phyloP scores from a whole-genome alignment of 2,113 vertebrate species.

The Gymnocephalus cernua region DNA sequence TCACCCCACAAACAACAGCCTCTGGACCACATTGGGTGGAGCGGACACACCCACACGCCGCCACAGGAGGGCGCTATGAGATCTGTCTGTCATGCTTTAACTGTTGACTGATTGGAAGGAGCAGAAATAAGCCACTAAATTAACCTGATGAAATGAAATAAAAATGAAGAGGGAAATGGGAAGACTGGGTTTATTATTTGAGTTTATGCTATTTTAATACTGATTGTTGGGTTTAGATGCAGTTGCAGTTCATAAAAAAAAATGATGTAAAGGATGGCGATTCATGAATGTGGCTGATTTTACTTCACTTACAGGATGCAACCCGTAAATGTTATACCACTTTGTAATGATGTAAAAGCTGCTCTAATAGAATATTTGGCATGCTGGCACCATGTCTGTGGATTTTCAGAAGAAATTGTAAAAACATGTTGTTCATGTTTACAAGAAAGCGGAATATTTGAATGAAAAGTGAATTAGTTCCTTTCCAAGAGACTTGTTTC shows the following conservation, averaged over 20 bases:
- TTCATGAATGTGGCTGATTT: not conserved
- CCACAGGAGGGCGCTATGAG: slow-evolving; percentile 61
- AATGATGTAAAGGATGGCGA: not conserved
- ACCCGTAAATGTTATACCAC: too few relatives aligned
- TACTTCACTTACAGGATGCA: not conserved
- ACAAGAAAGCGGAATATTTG: not conserved
- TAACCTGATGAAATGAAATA: slow-evolving; percentile 67
- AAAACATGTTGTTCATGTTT: slow-evolving; percentile 3
- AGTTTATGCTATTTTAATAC: not conserved
- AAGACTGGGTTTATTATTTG: slow-evolving; percentile 35
- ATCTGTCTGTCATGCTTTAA: slow-evolving; percentile 46
- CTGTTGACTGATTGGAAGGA: slow-evolving; percentile 40
- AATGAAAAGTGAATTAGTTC: slow-evolving; percentile 5
- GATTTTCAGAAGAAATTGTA: not conserved
- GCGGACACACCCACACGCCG: slow-evolving; percentile 40
- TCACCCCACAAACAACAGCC: slow-evolving; percentile 35
- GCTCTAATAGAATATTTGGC: not conserved
- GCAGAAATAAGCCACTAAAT: slow-evolving; percentile 48
- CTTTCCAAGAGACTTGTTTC: slow-evolving; percentile 18
- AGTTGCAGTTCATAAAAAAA: not conserved
- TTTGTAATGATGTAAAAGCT: not conserved
- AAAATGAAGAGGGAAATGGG: slow-evolving; percentile 41
- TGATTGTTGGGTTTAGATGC: not conserved
- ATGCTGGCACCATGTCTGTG: not conserved
- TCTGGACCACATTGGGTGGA: slow-evolving; percentile 55